Conservation (phyloP, 2,113 vertebrate genomes). For the Ciconia maguari region DNA sequence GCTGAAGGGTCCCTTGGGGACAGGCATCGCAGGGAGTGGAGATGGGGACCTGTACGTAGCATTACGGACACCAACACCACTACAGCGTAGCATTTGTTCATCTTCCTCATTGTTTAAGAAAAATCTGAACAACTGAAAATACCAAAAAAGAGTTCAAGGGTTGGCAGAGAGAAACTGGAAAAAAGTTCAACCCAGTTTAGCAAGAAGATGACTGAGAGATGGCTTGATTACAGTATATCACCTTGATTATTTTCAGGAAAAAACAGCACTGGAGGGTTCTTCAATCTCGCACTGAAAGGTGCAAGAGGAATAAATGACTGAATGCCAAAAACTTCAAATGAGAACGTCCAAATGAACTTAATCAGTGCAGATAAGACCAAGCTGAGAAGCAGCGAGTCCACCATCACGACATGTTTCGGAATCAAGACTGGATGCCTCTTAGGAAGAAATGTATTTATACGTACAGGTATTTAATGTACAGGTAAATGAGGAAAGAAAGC, state of each 20-base stretch:
- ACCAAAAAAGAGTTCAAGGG: neutral
- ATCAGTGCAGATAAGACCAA: neutral
- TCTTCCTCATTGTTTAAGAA: neutral
- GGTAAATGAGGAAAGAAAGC: neutral
- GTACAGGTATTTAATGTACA: neutral
- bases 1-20: neutral
- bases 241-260: neutral
- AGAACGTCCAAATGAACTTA: rapidly evolving
- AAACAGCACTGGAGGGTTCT: neutral
- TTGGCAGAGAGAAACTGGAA: neutral
- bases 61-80: neutral
- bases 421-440: neutral
- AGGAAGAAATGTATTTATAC: too few species aligned
- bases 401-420: rapidly evolving
- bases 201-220: neutral
- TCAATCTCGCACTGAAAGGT: rapidly evolving
- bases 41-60: rapidly evolving
- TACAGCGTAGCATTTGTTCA: rapidly evolving
- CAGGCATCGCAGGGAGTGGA: rapidly evolving
- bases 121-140: neutral
- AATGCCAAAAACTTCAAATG: neutral
- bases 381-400: neutral
- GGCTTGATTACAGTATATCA: neutral
- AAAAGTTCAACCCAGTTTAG: neutral
- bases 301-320: neutral